Evolutionary conservation across 2,113 vertebrate genomes (phyloP).

Genomic region (Elephas maximus): DNA sequence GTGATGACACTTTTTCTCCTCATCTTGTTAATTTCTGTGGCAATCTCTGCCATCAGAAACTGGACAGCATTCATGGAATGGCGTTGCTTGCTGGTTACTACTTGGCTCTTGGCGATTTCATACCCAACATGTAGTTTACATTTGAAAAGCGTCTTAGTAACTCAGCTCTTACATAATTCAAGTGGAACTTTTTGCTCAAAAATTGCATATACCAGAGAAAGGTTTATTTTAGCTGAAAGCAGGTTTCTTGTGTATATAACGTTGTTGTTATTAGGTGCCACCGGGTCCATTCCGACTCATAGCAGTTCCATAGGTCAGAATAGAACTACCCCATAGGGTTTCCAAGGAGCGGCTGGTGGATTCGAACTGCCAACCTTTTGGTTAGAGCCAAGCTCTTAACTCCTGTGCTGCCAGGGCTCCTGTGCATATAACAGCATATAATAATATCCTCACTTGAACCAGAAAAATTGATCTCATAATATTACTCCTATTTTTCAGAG

Average conservation of each 20-base stretch:
- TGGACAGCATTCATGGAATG: not conserved
- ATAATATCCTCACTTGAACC: not conserved
- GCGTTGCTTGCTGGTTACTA: not conserved
- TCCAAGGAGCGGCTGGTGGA: too few species aligned
- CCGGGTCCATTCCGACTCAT: too few species aligned
- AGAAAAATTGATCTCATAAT: not conserved
- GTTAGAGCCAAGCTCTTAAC: too few species aligned
- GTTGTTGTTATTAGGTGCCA: too few species aligned
- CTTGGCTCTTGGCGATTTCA: not conserved
- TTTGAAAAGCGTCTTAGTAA: slow-evolving; percentile 14
- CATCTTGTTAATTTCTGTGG: not conserved
- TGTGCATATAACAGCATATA: not conserved
- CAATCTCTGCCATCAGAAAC: not conserved
- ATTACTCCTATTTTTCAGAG: not conserved
- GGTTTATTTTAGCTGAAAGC: not conserved
- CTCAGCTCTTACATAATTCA: not conserved
- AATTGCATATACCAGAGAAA: not conserved
- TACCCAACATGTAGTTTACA: not conserved
- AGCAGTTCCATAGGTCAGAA: too few species aligned
- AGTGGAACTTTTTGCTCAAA: slow-evolving; percentile 1
- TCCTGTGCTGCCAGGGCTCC: too few species aligned
- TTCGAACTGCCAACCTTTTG: too few species aligned
- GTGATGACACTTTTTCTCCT: not conserved
- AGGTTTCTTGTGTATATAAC: not conserved
- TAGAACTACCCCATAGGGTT: too few species aligned